Conservation (phyloP, 2,113 vertebrate species). For the Plectropomus leopardus region DNA sequence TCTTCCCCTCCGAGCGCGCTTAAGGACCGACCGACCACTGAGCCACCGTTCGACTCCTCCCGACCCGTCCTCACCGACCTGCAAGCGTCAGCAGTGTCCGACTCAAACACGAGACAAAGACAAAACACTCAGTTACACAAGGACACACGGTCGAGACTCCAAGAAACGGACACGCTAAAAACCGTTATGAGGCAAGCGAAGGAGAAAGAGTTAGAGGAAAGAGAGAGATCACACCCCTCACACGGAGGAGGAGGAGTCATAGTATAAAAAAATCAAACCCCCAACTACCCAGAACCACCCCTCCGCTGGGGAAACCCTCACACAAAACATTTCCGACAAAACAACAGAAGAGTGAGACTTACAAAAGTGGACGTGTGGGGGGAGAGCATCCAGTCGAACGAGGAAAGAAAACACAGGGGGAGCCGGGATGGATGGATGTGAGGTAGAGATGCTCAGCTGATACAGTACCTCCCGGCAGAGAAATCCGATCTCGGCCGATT, state of each 20-base stretch:
- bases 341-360: constrained; percentile 20
- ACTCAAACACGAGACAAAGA: constrained; percentile 82
- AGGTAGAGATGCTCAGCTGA: constrained; percentile 85
- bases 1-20: constrained; percentile 46
- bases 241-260: constrained; percentile 17
- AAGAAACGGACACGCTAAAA: constrained; percentile 69
- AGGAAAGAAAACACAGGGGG: constrained; percentile 45
- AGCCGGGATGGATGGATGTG: constrained; percentile 79
- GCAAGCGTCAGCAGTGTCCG: constrained; percentile 65
- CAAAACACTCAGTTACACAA: constrained; percentile 77
- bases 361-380: constrained; percentile 17
- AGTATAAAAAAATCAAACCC: constrained; percentile 27
- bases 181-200: constrained; percentile 70
- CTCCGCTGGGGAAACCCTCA: constrained; percentile 32
- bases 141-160: constrained; percentile 77
- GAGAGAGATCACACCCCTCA: constrained; percentile 24
- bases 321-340: constrained; percentile 16
- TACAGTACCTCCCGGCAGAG: constrained; percentile 73
- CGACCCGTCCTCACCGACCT: constrained; percentile 21
- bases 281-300: constrained; percentile 47
- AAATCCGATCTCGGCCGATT: constrained; percentile 30
- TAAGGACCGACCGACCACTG: constrained; percentile 29
- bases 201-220: constrained; percentile 55
- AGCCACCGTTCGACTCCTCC: constrained; percentile 7
- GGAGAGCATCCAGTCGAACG: constrained; percentile 57